These are phyloP conservation scores for Gastrophysa polygoni DNA, from an alignment of 2,888 invertebrate genomes.

Conservation along the genomic window DNA sequence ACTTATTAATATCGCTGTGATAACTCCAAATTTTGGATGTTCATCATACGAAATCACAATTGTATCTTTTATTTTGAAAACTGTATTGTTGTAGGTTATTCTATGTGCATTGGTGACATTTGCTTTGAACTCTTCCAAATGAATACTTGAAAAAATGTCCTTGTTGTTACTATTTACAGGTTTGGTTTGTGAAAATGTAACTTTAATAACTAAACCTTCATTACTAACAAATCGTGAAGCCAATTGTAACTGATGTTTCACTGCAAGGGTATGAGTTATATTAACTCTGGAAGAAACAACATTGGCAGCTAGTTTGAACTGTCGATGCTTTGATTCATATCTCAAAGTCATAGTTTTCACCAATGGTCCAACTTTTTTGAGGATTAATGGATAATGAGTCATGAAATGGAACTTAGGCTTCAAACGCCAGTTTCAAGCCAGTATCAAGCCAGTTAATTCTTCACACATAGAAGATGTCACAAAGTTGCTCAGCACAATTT, in stretches of 20 bases:
- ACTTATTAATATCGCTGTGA: background rate
- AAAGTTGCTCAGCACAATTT: no score
- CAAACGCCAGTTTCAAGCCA: no score
- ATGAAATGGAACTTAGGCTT: no score
- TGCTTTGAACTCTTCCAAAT: background rate
- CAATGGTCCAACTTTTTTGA: no score
- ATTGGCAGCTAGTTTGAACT: conserved; percentile 7
- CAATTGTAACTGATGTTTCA: conserved; percentile 2
- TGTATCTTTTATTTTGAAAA: background rate
- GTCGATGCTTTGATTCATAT: background rate
- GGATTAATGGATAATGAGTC: no score
- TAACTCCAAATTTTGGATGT: background rate
- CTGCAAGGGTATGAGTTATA: conserved; percentile 7
- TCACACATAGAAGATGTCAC: no score
- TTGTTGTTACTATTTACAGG: background rate
- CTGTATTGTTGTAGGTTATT: no score
- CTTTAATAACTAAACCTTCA: background rate
- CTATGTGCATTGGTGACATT: background rate
- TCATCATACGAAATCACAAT: background rate
- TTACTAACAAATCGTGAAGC: background rate
- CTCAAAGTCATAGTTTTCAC: background rate
- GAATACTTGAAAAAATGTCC: background rate
- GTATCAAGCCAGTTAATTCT: no score
- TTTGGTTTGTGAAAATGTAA: background rate
- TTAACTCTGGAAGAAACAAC: conserved; percentile 10